Conservation (phyloP, 2,888 invertebrate genomes). For the Lepidochitona cinerea region DNA sequence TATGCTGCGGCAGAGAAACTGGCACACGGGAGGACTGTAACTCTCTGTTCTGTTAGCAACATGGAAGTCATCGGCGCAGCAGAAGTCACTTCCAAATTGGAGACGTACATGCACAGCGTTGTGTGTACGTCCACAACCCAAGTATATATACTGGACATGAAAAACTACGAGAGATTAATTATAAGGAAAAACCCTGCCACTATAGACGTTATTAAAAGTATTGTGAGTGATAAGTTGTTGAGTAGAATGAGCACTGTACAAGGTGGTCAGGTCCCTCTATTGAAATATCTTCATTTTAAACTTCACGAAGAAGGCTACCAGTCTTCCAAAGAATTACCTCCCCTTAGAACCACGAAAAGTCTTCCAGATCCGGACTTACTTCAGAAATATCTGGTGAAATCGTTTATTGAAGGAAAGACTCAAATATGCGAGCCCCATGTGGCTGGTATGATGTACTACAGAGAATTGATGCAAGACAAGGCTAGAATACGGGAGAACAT, state of each 20-base stretch:
- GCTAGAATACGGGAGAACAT: slow-evolving; percentile 46
- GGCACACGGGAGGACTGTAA: slow-evolving; percentile 47
- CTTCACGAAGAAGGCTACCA: slow-evolving; percentile 50
- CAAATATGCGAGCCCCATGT: slow-evolving; percentile 44
- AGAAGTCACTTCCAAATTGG: slow-evolving; percentile 45
- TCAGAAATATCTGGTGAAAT: slow-evolving; percentile 46
- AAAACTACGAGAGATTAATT: slow-evolving; percentile 65
- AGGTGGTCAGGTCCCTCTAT: slow-evolving; percentile 52
- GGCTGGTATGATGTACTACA: slow-evolving; percentile 57
- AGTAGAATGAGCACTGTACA: slow-evolving; percentile 46
- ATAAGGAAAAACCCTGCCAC: slow-evolving; percentile 51
- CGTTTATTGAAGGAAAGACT: slow-evolving; percentile 51
- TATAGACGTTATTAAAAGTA: slow-evolving; percentile 48
- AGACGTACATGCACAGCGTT: slow-evolving; percentile 62
- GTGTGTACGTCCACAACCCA: slow-evolving; percentile 58
- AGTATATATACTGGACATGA: slow-evolving; percentile 62
- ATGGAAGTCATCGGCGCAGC: slow-evolving; percentile 64
- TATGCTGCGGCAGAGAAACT: slow-evolving; percentile 62
- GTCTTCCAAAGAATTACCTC: slow-evolving; percentile 39
- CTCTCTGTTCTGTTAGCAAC: slow-evolving; percentile 52
- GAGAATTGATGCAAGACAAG: slow-evolving; percentile 62
- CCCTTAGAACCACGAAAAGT: slow-evolving; percentile 50
- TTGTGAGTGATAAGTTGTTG: slow-evolving; percentile 51
- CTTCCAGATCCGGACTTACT: slow-evolving; percentile 47
- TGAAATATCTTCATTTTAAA: slow-evolving; percentile 54